phyloP scores from a whole-genome alignment of 2,797 vertebrate genomes.

The Onychomys torridus region DNA sequence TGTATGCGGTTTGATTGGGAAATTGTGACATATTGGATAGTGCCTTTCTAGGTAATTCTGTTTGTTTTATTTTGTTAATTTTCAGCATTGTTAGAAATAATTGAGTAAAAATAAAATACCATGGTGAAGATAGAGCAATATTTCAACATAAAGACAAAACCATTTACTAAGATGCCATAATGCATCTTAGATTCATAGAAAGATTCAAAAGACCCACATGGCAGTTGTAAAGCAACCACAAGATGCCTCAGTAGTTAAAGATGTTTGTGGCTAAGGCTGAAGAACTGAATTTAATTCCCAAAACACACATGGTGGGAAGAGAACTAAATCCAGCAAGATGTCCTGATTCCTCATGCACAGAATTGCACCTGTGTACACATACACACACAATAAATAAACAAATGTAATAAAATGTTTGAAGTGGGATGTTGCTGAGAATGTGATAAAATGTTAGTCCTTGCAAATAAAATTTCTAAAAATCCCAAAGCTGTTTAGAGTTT shows the following conservation, averaged over 20 bases:
- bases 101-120: background rate
- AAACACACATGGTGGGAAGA: background rate
- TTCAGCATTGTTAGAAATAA: constrained; percentile 23
- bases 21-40: background rate
- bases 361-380: too few species aligned
- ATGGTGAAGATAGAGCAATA: constrained; percentile 6
- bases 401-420: background rate
- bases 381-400: background rate
- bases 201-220: background rate
- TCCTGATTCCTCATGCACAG: background rate
- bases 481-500: background rate
- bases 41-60: background rate
- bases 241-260: background rate
- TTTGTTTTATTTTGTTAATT: background rate
- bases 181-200: constrained; percentile 26
- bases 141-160: background rate
- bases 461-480: constrained; percentile 5
- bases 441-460: background rate
- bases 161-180: background rate
- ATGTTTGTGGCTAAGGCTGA: background rate
- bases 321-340: background rate
- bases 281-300: background rate
- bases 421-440: background rate
- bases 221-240: background rate
- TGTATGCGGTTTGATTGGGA: background rate